These are phyloP conservation scores for Conops quadrifasciatus DNA, from an alignment of 2,888 invertebrate species.

Conservation along the genomic window DNA sequence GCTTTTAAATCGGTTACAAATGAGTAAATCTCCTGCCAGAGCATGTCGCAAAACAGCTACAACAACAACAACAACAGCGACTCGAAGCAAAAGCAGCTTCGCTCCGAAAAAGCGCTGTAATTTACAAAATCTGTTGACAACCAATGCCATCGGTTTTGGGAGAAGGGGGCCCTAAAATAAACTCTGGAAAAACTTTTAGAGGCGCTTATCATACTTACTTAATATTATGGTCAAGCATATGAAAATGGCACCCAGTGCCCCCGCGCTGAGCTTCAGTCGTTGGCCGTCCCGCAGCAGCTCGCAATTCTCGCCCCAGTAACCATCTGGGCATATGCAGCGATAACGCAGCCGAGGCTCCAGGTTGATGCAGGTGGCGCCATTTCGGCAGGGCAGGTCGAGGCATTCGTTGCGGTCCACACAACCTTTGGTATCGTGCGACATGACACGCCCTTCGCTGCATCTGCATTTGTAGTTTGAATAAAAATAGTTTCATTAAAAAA, in stretches of 20 bases:
- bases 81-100: background rate
- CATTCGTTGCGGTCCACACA: constrained; percentile 97
- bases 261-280: constrained; percentile 94
- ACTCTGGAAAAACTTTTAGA: no score
- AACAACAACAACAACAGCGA: constrained; percentile 1
- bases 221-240: constrained; percentile 96
- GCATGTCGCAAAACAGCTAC: no score
- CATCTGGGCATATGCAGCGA: constrained; percentile 90
- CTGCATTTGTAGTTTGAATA: constrained; percentile 65
- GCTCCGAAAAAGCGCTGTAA: background rate
- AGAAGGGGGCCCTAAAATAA: no score
- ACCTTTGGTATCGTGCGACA: constrained; percentile 88
- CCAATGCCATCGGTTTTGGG: no score
- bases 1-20: constrained; percentile 15
- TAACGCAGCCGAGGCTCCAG: constrained; percentile 86
- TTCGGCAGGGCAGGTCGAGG: constrained; percentile 90
- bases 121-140: no score
- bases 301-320: constrained; percentile 94
- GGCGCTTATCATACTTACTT: constrained; percentile 75
- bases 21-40: no score
- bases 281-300: constrained; percentile 93
- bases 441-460: constrained; percentile 92
- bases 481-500: constrained; percentile 5
- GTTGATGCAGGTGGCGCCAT: constrained; percentile 92
- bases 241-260: constrained; percentile 95